These are phyloP conservation scores for Drosophila austrosaltans DNA, from an alignment of 2,888 invertebrate genomes.

Conservation along the genomic window DNA sequence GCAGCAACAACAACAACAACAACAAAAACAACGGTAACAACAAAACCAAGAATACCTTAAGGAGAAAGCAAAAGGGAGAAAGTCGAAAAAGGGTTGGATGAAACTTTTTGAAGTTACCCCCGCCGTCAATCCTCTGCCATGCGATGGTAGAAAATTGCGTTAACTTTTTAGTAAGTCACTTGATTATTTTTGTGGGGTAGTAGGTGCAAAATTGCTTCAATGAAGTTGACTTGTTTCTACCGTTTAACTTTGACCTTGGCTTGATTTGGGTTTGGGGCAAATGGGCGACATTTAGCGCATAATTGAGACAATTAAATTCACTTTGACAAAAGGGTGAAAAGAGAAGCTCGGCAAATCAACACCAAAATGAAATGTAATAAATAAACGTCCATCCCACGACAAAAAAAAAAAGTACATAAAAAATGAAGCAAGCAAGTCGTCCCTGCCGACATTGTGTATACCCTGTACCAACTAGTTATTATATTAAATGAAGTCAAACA, in stretches of 20 bases:
- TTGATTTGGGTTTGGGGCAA: conserved; percentile 62
- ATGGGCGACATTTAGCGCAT: conserved; percentile 67
- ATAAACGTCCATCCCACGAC: conserved; percentile 42
- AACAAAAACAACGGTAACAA: neutral
- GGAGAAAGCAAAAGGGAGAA: conserved; percentile 1
- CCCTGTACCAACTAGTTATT: too few species aligned
- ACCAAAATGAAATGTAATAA: conserved; percentile 63
- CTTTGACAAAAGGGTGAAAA: conserved; percentile 66
- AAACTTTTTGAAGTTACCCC: conserved; percentile 73
- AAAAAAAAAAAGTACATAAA: neutral
- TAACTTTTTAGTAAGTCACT: conserved; percentile 75
- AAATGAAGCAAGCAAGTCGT: too few species aligned
- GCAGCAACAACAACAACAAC: neutral
- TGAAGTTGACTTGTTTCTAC: conserved; percentile 46
- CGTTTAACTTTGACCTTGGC: conserved; percentile 51
- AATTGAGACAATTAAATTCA: conserved; percentile 78
- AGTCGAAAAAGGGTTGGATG: conserved; percentile 55
- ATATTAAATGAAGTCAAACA: too few species aligned
- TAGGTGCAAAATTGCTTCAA: conserved; percentile 57
- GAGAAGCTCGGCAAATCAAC: conserved; percentile 61
- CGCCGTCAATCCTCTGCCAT: conserved; percentile 7
- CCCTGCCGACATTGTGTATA: too few species aligned
- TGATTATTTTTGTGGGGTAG: conserved; percentile 58
- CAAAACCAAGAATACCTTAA: neutral
- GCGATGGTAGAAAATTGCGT: conserved; percentile 58